phyloP scores from a whole-genome alignment of 2,888 invertebrate species.

The Dasysyrphus albostriatus region DNA sequence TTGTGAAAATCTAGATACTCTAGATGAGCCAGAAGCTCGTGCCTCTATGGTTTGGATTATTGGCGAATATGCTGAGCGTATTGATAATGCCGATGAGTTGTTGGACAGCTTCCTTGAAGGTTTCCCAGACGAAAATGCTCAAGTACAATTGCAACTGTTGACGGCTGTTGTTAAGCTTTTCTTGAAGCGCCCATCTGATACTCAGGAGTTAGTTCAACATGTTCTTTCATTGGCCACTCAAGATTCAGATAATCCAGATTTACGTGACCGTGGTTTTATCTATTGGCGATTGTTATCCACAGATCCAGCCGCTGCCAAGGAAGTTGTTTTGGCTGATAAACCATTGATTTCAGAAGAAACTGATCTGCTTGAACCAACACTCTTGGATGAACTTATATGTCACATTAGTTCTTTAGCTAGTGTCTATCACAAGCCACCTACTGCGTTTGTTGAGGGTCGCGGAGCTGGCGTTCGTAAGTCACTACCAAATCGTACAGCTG shows the following conservation, averaged over 20 bases:
- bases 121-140: constrained; percentile 98
- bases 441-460: constrained; percentile 97
- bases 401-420: constrained; percentile 99
- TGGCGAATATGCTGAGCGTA: constrained; percentile 99
- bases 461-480: constrained; percentile 92
- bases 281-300: constrained; percentile 99
- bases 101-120: constrained; percentile 99
- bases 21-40: constrained; percentile 99
- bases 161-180: constrained; percentile 99
- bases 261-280: constrained; percentile 99
- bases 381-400: constrained; percentile 98
- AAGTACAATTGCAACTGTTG: constrained; percentile 97
- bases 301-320: constrained; percentile 99
- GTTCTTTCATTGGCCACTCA: constrained; percentile 94
- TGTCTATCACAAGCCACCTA: constrained; percentile 99
- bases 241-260: constrained; percentile 98
- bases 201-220: constrained; percentile 99
- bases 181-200: constrained; percentile 98
- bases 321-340: constrained; percentile 99
- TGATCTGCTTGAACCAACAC: constrained; percentile 97
- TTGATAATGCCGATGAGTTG: constrained; percentile 99
- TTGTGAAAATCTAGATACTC: constrained; percentile 98
- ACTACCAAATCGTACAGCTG: constrained; percentile 88
- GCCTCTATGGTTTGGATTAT: constrained; percentile 99
- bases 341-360: constrained; percentile 99